A percentile compares a stretch with the other conserved stretches of the same genome.
Conservation (phyloP, 2,888 invertebrate genomes). For the Leistus spinibarbis region DNA sequence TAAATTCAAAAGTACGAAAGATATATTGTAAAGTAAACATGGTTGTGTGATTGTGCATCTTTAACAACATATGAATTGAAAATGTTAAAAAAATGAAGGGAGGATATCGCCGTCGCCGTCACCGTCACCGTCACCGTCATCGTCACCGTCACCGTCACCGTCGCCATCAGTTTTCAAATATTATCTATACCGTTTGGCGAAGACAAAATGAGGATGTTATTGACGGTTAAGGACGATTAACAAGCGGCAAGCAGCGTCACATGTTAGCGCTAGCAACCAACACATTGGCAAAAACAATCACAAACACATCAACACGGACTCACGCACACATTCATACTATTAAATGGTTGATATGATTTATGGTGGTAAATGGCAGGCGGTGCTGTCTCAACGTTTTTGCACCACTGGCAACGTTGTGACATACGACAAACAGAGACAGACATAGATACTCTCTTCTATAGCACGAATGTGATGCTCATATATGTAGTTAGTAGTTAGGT, state of each 20-base stretch:
- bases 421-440: neutral
- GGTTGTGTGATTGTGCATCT: too few relatives aligned
- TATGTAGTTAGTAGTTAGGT: too few relatives aligned
- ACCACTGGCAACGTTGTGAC: neutral
- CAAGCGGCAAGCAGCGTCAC: neutral
- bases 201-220: conserved; percentile 3
- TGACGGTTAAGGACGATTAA: neutral
- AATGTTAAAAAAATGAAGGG: too few relatives aligned
- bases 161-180: too few relatives aligned
- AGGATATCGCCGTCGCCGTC: too few relatives aligned
- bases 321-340: neutral
- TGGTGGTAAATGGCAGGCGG: neutral
- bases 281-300: neutral
- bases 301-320: neutral
- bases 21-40: too few relatives aligned
- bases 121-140: too few relatives aligned
- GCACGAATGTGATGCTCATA: too few relatives aligned
- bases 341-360: neutral
- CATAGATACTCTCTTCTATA: too few relatives aligned
- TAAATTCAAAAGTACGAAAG: too few relatives aligned
- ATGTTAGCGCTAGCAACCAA: neutral
- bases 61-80: too few relatives aligned
- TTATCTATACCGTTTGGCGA: neutral
- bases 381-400: neutral
- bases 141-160: too few relatives aligned